A percentile compares a stretch with the other conserved stretches of the same genome.
phyloP scores from a whole-genome alignment of 2,888 invertebrate species.

The Andricus quercusramuli region DNA sequence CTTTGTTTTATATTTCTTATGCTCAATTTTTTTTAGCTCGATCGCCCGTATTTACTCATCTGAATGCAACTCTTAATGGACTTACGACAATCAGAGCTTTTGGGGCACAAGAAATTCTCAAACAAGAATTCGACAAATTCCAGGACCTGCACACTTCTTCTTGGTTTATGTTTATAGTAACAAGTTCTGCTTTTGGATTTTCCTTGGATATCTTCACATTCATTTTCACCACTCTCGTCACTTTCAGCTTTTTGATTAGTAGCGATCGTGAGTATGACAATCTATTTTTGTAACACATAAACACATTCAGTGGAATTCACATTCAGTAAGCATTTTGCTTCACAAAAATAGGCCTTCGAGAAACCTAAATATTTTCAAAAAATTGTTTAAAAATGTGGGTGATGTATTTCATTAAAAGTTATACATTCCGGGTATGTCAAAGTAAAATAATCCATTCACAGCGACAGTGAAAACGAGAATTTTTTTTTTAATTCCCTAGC shows the following conservation, averaged over 20 bases:
- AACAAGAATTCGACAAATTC: conserved; percentile 82
- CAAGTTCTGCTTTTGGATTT: conserved; percentile 78
- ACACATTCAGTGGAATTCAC: too few species aligned
- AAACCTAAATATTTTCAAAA: too few species aligned
- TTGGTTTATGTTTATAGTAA: conserved; percentile 79
- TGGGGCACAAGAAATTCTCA: conserved; percentile 83
- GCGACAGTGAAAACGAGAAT: too few species aligned
- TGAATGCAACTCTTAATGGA: conserved; percentile 87
- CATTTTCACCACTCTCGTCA: conserved; percentile 83
- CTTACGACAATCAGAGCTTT: conserved; percentile 88
- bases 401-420: too few species aligned
- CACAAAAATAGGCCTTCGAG: too few species aligned
- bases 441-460: too few species aligned
- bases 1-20: conserved; percentile 1
- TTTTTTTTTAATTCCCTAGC: too few species aligned
- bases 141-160: conserved; percentile 80
- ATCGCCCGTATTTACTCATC: conserved; percentile 89
- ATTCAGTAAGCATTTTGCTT: too few species aligned
- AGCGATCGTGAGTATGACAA: conserved; percentile 60
- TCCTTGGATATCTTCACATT: conserved; percentile 84
- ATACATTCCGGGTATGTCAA: too few species aligned
- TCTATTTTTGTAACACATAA: background rate
- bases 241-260: conserved; percentile 82
- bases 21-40: conserved; percentile 80
- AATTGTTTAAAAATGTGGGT: too few species aligned